A percentile compares a stretch with the other conserved stretches of the same genome.
phyloP scores from a whole-genome alignment of 2,888 invertebrate genomes.

The Cephus runcator region DNA sequence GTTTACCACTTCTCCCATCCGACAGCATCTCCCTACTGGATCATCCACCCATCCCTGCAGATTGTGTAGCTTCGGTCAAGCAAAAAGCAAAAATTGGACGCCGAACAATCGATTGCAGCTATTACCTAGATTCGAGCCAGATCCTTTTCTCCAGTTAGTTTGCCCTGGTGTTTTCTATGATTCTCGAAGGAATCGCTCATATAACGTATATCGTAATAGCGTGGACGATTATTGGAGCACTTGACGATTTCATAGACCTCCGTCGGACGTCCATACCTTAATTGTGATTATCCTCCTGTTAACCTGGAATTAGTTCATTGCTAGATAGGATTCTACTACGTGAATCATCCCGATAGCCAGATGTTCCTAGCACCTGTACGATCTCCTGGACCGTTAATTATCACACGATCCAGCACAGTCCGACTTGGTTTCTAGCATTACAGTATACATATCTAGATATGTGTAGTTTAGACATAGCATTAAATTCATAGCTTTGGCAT shows the following conservation, averaged over 20 bases:
- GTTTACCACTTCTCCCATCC: not conserved
- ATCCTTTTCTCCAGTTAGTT: not conserved
- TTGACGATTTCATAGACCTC: not conserved
- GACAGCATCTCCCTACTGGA: not conserved
- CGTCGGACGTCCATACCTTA: not conserved
- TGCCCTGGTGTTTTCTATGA: not conserved
- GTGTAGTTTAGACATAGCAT: not conserved
- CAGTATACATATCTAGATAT: not conserved
- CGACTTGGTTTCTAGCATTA: not conserved
- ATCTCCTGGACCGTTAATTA: not conserved
- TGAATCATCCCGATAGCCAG: not conserved
- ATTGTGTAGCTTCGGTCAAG: not conserved
- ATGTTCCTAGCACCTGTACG: not conserved
- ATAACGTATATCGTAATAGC: not conserved
- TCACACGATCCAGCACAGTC: not conserved
- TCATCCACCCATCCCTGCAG: not conserved
- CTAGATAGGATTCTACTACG: not conserved
- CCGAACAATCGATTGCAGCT: not conserved
- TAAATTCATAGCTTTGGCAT: not conserved
- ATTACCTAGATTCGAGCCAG: not conserved
- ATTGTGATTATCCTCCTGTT: not conserved
- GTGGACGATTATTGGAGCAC: not conserved
- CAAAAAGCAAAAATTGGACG: not conserved
- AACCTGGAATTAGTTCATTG: not conserved
- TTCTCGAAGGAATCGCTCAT: not conserved